Evolutionary conservation across 2,113 vertebrate species (phyloP).

Genomic region (Thamnaconus septentrionalis): DNA sequence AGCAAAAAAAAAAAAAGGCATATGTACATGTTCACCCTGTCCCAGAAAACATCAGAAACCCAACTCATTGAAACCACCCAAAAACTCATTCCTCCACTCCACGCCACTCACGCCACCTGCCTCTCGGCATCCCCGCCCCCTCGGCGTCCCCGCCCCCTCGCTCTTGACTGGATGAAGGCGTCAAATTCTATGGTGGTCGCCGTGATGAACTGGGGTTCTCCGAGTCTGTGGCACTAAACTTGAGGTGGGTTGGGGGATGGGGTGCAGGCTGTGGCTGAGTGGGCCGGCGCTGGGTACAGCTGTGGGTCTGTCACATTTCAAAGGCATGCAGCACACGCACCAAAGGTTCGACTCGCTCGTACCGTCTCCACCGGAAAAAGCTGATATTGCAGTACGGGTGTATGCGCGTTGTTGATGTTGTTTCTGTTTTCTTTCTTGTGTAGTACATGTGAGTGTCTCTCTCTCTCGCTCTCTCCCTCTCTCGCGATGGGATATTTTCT

Average conservation of each 20-base stretch:
- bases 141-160: slow-evolving; percentile 35
- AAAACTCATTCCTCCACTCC: slow-evolving; percentile 46
- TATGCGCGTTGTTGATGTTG: neutral
- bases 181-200: slow-evolving; percentile 52
- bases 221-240: slow-evolving; percentile 57
- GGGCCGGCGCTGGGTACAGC: slow-evolving; percentile 32
- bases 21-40: slow-evolving; percentile 86
- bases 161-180: slow-evolving; percentile 72
- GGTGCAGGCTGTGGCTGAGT: slow-evolving; percentile 15
- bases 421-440: slow-evolving; percentile 11
- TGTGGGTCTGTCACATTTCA: slow-evolving; percentile 72
- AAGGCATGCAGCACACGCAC: slow-evolving; percentile 77
- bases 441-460: slow-evolving; percentile 26
- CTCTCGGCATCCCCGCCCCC: slow-evolving; percentile 32
- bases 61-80: slow-evolving; percentile 25
- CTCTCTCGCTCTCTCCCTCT: slow-evolving; percentile 12
- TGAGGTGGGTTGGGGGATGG: neutral
- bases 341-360: slow-evolving; percentile 66
- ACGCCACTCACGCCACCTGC: slow-evolving; percentile 25
- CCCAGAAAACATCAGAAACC: slow-evolving; percentile 42
- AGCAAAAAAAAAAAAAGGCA: slow-evolving; percentile 83
- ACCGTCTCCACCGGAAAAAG: slow-evolving; percentile 62
- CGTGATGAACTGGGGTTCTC: slow-evolving; percentile 46
- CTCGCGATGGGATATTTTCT: slow-evolving; percentile 19
- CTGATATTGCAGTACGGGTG: too few species aligned